Evolutionary conservation across 2,888 invertebrate genomes (phyloP).

Genomic region (Troilus luridus): DNA sequence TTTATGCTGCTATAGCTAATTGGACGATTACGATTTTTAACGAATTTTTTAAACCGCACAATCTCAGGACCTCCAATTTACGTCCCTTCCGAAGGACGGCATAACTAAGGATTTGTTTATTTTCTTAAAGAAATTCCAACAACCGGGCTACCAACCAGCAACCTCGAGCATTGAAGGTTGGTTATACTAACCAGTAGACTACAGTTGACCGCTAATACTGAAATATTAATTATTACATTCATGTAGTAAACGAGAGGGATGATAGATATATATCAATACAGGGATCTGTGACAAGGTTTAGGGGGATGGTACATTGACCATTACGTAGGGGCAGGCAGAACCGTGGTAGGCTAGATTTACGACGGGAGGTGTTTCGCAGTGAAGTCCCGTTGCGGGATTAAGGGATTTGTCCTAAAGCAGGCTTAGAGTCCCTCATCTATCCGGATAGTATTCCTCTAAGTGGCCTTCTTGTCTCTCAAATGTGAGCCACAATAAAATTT

Average conservation of each 20-base stretch:
- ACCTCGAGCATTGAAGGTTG: too few species aligned
- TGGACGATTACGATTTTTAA: too few species aligned
- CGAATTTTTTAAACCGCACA: too few species aligned
- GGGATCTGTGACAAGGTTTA: background rate
- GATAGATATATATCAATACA: background rate
- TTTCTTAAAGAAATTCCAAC: too few species aligned
- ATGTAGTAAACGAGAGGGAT: too few species aligned
- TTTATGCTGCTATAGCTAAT: too few species aligned
- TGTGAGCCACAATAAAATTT: slow-evolving; percentile 47
- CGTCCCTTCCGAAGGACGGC: too few species aligned
- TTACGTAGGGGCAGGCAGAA: background rate
- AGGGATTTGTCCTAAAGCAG: slow-evolving; percentile 49
- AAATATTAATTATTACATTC: background rate
- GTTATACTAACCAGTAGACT: too few species aligned
- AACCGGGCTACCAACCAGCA: too few species aligned
- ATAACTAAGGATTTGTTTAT: too few species aligned
- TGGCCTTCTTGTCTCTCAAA: slow-evolving; percentile 1
- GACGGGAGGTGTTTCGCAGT: slow-evolving; percentile 34
- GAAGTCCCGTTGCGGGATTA: slow-evolving; percentile 31
- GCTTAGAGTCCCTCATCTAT: slow-evolving; percentile 26
- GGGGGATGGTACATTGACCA: background rate
- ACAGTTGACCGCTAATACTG: too few species aligned
- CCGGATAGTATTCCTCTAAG: slow-evolving; percentile 26
- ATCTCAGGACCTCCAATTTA: too few species aligned
- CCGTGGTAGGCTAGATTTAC: slow-evolving; percentile 2